Evolutionary conservation across 2,888 invertebrate species (phyloP).

Genomic region (Pterostichus niger): DNA sequence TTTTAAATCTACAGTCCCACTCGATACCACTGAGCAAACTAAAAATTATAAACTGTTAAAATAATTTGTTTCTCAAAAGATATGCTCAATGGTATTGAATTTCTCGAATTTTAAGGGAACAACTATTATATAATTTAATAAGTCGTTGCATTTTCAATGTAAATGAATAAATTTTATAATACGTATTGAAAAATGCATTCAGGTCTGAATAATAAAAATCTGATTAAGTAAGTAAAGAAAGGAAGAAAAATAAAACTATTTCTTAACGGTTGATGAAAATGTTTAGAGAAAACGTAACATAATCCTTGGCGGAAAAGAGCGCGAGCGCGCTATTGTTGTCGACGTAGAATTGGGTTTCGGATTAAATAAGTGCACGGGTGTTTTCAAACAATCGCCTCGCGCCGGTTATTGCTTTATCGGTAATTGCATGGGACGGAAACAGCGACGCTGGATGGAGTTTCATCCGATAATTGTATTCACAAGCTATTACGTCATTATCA

Average conservation of each 20-base stretch:
- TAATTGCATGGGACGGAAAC: slow-evolving; percentile 12
- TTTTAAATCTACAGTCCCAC: no score
- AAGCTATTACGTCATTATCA: no score
- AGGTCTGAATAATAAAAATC: background rate
- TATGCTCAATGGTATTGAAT: no score
- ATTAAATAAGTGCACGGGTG: slow-evolving; percentile 29
- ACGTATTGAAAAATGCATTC: background rate
- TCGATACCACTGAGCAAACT: no score
- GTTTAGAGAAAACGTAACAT: background rate
- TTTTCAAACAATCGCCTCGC: slow-evolving; percentile 23
- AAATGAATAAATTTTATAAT: background rate
- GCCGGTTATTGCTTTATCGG: slow-evolving; percentile 26
- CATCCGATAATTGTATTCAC: no score
- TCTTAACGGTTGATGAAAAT: background rate
- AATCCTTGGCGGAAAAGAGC: background rate
- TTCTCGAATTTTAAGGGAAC: no score
- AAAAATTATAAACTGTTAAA: no score
- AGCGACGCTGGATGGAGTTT: no score
- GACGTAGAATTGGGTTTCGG: slow-evolving; percentile 5
- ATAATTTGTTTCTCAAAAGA: no score
- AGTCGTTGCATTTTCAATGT: background rate
- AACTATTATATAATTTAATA: no score
- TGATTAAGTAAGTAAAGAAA: background rate
- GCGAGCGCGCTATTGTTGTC: slow-evolving; percentile 8
- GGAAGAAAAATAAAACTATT: background rate